A percentile compares a stretch with the other conserved stretches of the same genome.
phyloP scores from a whole-genome alignment of 2,888 invertebrate species.

The Amiota minor region DNA sequence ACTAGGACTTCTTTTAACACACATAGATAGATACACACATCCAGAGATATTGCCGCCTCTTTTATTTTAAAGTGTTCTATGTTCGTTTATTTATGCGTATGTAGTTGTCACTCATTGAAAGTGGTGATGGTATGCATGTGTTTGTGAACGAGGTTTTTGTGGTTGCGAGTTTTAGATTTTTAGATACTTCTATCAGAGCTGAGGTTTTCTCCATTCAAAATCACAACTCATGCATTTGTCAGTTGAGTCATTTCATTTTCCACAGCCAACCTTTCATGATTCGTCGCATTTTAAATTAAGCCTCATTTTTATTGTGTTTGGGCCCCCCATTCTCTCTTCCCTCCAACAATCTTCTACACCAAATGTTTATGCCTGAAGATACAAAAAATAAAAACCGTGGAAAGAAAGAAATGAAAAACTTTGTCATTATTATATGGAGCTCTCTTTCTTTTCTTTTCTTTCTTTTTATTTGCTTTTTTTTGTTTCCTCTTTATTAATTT shows the following conservation, averaged over 20 bases:
- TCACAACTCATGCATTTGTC: constrained; percentile 15
- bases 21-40: background rate
- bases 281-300: constrained; percentile 68
- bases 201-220: background rate
- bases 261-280: constrained; percentile 48
- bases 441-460: constrained; percentile 34
- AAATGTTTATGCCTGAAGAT: no score
- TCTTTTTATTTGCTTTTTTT: constrained; percentile 33
- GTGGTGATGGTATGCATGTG: background rate
- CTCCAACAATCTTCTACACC: no score
- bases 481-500: constrained; percentile 37
- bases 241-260: no score
- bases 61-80: background rate
- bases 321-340: no score
- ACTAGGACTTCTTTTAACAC: background rate
- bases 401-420: no score
- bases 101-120: no score
- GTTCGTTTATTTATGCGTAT: constrained; percentile 26
- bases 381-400: no score
- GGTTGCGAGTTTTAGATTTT: constrained; percentile 57
- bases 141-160: constrained; percentile 39
- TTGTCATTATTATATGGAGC: background rate
- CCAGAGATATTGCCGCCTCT: background rate
- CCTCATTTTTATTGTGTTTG: constrained; percentile 55
- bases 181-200: background rate